A percentile compares a stretch with the other conserved stretches of the same genome.
These are phyloP conservation scores for Reticulitermes lucifugus DNA, from an alignment of 2,888 invertebrate genomes.

Conservation along the genomic window DNA sequence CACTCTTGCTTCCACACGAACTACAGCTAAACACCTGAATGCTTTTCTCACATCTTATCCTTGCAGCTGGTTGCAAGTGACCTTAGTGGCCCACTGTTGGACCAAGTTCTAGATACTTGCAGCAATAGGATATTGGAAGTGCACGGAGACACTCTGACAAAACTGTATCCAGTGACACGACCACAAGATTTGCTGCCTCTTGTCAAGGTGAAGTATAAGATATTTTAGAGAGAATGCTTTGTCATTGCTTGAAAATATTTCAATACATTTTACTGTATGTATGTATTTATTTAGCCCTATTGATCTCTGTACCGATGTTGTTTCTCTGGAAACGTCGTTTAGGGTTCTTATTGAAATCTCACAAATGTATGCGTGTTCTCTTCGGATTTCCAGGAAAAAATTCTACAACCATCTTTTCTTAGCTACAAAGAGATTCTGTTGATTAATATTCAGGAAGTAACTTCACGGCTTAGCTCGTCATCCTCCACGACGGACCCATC, in stretches of 20 bases:
- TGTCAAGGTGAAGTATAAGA: slow-evolving; percentile 1
- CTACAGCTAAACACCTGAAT: too few relatives aligned
- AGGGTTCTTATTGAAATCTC: too few relatives aligned
- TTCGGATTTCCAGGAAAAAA: slow-evolving; percentile 14
- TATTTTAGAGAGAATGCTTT: too few relatives aligned
- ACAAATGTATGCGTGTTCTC: too few relatives aligned
- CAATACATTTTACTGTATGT: too few relatives aligned
- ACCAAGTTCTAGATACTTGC: slow-evolving; percentile 35
- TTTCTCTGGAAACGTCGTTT: too few relatives aligned
- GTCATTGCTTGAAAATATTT: too few relatives aligned
- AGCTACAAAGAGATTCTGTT: slow-evolving; percentile 22
- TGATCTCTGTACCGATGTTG: too few relatives aligned
- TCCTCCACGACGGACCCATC: slow-evolving; percentile 13
- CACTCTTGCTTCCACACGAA: too few relatives aligned
- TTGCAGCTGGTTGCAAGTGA: slow-evolving; percentile 21
- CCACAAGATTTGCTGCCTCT: slow-evolving; percentile 1
- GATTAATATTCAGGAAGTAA: slow-evolving; percentile 37
- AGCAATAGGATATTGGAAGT: slow-evolving; percentile 28
- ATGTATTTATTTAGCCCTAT: too few relatives aligned
- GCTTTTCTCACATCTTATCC: too few relatives aligned
- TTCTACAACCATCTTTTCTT: slow-evolving; percentile 29
- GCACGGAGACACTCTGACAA: slow-evolving; percentile 12
- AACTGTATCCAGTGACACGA: slow-evolving; percentile 7
- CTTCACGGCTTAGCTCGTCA: slow-evolving; percentile 5
- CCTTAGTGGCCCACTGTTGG: background rate